Conservation (phyloP, 2,113 vertebrate genomes). For the Shinisaurus crocodilurus region DNA sequence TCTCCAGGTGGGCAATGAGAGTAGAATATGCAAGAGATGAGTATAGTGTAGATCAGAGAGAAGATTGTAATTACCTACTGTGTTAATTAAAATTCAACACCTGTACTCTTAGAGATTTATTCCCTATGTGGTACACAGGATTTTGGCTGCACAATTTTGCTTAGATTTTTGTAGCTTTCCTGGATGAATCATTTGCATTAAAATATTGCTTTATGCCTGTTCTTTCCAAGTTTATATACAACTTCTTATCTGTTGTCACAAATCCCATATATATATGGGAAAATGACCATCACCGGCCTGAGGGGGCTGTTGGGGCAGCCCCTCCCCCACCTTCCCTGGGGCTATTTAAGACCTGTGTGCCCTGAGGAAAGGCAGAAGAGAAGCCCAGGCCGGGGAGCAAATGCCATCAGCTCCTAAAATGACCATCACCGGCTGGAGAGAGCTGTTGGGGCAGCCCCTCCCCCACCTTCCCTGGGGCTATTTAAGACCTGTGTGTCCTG, state of each 20-base stretch:
- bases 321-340: too few species aligned
- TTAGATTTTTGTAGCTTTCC: conserved; percentile 36
- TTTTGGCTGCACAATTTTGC: neutral
- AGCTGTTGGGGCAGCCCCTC: too few species aligned
- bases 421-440: too few species aligned
- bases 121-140: neutral
- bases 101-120: conserved; percentile 39
- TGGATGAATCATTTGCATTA: neutral
- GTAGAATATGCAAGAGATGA: conserved; percentile 29
- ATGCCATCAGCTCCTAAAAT: too few species aligned
- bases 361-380: too few species aligned
- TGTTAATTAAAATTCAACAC: conserved; percentile 64
- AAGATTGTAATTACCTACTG: conserved; percentile 40
- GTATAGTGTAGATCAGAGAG: conserved; percentile 23
- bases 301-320: too few species aligned
- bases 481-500: too few species aligned
- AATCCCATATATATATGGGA: neutral
- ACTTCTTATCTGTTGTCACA: neutral
- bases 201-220: neutral
- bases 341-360: too few species aligned
- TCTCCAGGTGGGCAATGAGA: conserved; percentile 29
- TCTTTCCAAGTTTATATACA: neutral
- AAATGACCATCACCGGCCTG: too few species aligned
- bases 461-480: too few species aligned
- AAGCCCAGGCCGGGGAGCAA: too few species aligned